Base-by-base conservation (phyloP, 2,888 invertebrate species). In the Serrognathus titanus region DNA sequence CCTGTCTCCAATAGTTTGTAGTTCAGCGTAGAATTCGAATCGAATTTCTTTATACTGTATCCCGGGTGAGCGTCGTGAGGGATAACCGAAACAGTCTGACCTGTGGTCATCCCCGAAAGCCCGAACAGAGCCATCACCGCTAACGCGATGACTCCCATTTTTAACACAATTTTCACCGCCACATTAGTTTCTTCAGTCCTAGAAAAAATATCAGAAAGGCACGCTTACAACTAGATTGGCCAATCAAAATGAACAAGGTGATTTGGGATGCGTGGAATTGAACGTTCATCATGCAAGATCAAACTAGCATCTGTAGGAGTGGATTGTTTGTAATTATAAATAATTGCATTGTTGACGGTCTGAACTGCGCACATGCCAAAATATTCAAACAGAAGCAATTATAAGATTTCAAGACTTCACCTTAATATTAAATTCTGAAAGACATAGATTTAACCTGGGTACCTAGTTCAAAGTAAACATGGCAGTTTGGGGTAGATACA, bases 61-160 rank as follows among this genome's bases (percentile, higher is more conserved):
- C 94, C 94, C 2, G 94, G 93, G 74, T 92, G 89, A 66, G 91
- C 90, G 75, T 94, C 94, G 78, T 94, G 93, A 49, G 94, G 92
- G 73, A 94, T 83, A 70, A 93, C 87, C 64, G 86, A 82, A 57
- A 84, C 72, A 36, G 72, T 64, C 52, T 64, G 66, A 40, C 58
- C 60, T 12, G 49, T 39, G 54, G 57, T 55, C 41, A 48, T 46
- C 47, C 60, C 58, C 54, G 58, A 48, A 47, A 53, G 54, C 43
- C 62, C 66, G 60, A 68, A 60, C 47, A 72, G 62, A 46, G 68
- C 58, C 58, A 67, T 49, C 60, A 68, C 56, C 61, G 65, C 63
- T 58, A 66, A 58, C 59, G 64, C 64, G 62, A 67, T 67, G 68
- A 65, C 64, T 56, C 63, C 64, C 68, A 66, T 69, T 57, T 48